These are phyloP conservation scores for Periplaneta americana DNA, from an alignment of 1,140 invertebrate genomes.

Conservation along the genomic window DNA sequence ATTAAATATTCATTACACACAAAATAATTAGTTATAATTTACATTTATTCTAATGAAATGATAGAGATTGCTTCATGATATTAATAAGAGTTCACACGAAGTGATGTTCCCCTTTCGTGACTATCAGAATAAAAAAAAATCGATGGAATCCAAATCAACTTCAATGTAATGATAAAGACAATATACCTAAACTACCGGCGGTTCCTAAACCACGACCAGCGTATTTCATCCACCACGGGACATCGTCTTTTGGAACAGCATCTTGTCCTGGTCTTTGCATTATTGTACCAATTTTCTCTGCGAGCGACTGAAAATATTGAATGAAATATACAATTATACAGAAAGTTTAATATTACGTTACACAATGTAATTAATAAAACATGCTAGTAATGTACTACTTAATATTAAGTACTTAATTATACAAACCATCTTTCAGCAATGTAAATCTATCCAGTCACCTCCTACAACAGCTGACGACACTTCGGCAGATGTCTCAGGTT, in stretches of 20 bases:
- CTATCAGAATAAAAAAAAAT: too few relatives aligned
- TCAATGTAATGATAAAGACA: neutral
- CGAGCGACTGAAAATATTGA: slow-evolving; percentile 53
- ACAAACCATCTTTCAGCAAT: neutral
- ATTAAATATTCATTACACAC: too few relatives aligned
- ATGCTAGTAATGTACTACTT: neutral
- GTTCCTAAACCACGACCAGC: slow-evolving; percentile 76
- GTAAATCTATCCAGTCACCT: neutral
- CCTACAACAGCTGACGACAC: neutral
- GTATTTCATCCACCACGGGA: slow-evolving; percentile 86
- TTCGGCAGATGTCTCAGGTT: neutral
- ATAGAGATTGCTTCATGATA: too few relatives aligned
- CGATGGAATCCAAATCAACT: too few relatives aligned
- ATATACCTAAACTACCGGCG: slow-evolving; percentile 74
- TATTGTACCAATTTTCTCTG: slow-evolving; percentile 67
- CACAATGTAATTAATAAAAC: neutral
- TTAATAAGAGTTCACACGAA: too few relatives aligned
- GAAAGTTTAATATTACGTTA: neutral
- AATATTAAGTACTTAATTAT: neutral
- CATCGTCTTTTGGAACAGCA: slow-evolving; percentile 66
- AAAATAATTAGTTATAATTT: too few relatives aligned
- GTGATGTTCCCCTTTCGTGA: too few relatives aligned
- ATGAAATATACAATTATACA: neutral
- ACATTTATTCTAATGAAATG: too few relatives aligned
- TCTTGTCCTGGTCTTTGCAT: slow-evolving; percentile 72